phyloP scores from a whole-genome alignment of 2,797 vertebrate species.

The Adrianichthys oophorus region DNA sequence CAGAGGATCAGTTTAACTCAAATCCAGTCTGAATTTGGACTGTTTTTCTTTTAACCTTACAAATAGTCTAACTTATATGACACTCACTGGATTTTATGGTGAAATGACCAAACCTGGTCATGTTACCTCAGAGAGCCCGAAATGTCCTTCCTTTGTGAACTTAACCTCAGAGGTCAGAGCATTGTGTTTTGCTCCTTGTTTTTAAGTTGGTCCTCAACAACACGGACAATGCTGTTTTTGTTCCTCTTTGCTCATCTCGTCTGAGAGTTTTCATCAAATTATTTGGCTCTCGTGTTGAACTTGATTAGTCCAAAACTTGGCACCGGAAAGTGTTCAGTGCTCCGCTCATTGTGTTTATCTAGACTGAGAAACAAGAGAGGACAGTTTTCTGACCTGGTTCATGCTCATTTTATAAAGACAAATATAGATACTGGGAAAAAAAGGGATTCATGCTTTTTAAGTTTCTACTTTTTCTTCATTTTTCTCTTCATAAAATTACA shows the following conservation, averaged over 20 bases:
- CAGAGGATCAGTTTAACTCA: not conserved
- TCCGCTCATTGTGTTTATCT: constrained; percentile 48
- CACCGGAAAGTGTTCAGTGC: constrained; percentile 13
- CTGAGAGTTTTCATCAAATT: constrained; percentile 53
- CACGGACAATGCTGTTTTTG: constrained; percentile 66
- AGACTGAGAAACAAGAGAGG: constrained; percentile 36
- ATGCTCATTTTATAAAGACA: constrained; percentile 6
- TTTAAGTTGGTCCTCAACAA: constrained; percentile 57
- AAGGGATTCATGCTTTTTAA: not conserved
- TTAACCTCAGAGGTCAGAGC: constrained; percentile 62
- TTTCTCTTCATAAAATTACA: too few species aligned
- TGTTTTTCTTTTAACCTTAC: not conserved
- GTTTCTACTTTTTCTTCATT: too few species aligned
- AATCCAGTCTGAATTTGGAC: too few species aligned
- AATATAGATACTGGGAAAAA: constrained; percentile 1
- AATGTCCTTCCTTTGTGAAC: constrained; percentile 60
- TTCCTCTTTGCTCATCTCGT: constrained; percentile 48
- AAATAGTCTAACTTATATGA: constrained; percentile 19
- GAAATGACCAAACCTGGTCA: constrained; percentile 35
- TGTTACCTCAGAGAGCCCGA: constrained; percentile 40
- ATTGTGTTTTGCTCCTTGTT: constrained; percentile 70
- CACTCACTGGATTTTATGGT: constrained; percentile 30
- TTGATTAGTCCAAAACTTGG: constrained; percentile 54
- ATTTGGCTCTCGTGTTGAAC: constrained; percentile 50
- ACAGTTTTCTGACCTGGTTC: constrained; percentile 16